A percentile compares a stretch with the other conserved stretches of the same genome.
Evolutionary conservation across 2,113 vertebrate species (phyloP).

Genomic region (Australoheros scitulus): DNA sequence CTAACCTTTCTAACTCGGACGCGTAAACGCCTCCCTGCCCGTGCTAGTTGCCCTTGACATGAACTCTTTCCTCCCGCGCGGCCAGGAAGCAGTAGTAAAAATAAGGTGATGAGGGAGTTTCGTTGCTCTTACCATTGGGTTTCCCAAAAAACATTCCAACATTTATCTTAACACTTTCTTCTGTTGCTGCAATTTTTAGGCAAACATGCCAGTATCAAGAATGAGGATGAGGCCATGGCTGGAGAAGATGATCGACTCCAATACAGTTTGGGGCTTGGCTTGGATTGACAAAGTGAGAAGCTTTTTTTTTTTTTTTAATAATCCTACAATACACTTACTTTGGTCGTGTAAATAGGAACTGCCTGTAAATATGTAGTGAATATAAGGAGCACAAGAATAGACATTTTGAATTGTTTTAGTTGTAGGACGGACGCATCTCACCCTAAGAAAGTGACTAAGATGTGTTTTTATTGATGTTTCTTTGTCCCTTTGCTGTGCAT

Average conservation of each 20-base stretch:
- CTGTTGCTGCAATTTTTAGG: slow-evolving; percentile 40
- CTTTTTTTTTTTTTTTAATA: too few relatives aligned
- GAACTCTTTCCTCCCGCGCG: slow-evolving; percentile 19
- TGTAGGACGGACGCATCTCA: neutral
- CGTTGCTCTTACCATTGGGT: neutral
- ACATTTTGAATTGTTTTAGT: neutral
- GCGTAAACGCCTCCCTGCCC: neutral
- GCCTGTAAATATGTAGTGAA: neutral
- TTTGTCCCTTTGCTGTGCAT: neutral
- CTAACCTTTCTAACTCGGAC: neutral
- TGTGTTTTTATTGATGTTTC: neutral
- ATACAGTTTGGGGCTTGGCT: slow-evolving; percentile 83
- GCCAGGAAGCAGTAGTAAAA: slow-evolving; percentile 9
- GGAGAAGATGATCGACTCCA: slow-evolving; percentile 89
- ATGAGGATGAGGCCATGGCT: slow-evolving; percentile 98
- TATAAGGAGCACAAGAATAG: neutral
- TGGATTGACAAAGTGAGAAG: slow-evolving; percentile 92
- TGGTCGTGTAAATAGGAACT: neutral
- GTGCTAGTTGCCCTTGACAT: neutral
- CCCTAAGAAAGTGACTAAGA: neutral
- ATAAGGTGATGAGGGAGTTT: neutral
- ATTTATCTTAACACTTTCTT: slow-evolving; percentile 8
- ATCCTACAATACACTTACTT: neutral
- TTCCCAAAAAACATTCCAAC: neutral
- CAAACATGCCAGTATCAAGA: slow-evolving; percentile 89